These are phyloP conservation scores for Morone saxatilis DNA, from an alignment of 2,113 vertebrate species.

Conservation along the genomic window DNA sequence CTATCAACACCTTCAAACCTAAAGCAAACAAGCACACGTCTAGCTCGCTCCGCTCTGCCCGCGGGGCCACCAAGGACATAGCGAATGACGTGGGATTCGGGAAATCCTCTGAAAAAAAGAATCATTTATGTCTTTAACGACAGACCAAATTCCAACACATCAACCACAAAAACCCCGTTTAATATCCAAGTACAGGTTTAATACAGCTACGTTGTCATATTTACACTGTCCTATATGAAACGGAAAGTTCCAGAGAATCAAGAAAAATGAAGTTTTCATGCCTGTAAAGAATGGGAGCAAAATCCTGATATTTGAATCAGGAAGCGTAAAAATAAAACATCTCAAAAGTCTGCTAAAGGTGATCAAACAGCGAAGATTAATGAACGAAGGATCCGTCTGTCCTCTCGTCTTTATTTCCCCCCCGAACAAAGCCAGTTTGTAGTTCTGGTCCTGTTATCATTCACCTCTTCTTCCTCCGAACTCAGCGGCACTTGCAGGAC, in stretches of 20 bases:
- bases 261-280: constrained; percentile 36
- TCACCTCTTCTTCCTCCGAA: constrained; percentile 28
- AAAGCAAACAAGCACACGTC: constrained; percentile 64
- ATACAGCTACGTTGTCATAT: constrained; percentile 62
- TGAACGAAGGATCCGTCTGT: constrained; percentile 50
- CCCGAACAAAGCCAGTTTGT: constrained; percentile 43
- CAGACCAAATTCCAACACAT: too few relatives aligned
- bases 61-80: constrained; percentile 2
- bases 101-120: constrained; percentile 55
- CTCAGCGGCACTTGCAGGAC: constrained; percentile 86
- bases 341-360: constrained; percentile 44
- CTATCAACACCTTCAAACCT: constrained; percentile 70
- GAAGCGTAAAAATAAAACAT: constrained; percentile 49
- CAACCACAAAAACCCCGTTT: too few relatives aligned
- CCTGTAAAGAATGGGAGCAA: constrained; percentile 36
- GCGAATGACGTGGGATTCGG: neutral
- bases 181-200: constrained; percentile 65
- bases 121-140: too few relatives aligned
- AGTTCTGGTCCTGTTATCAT: constrained; percentile 24
- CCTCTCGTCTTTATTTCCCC: constrained; percentile 21
- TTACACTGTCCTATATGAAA: constrained; percentile 67
- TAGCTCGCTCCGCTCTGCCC: neutral
- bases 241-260: constrained; percentile 49
- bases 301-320: constrained; percentile 49
- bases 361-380: constrained; percentile 51